Base-by-base conservation (phyloP, 2,888 invertebrate species). In the Tyria jacobaeae region DNA sequence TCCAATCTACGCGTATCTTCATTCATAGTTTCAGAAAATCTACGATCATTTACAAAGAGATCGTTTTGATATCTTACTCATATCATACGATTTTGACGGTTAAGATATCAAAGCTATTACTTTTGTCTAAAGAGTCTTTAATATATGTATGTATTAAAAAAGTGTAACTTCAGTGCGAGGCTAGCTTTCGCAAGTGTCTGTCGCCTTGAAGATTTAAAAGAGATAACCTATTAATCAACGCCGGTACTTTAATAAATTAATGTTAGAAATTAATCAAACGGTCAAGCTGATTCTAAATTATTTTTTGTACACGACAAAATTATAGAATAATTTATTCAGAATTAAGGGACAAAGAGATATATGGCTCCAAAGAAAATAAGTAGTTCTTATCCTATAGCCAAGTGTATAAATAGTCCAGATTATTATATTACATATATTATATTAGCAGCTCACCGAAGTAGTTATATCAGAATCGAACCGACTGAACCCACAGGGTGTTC, bases 1-100 rank as follows among this genome's bases (percentile, higher is more conserved):
- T 60, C 63, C 31, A 49, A 50, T 64, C 71, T 64, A 75, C 67
- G 58, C 55, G 54, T 37, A 52, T 58, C 54, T 76, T 62, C 78
- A 78, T 78, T 78, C 74, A 78, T 76, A 72, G 74, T 60, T 62
- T 64, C 51, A 50, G 57, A 68, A 56, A 66, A 50, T 57, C 55
- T 48, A 62, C 64, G 24, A 50, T 50, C 34, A 21, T 37, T 21
- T 39, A 39, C 9, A 51, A 39, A 25, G 39, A 55, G 48, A 66
- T 64, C 62, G 60, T 71, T 64, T 69, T 64, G 61, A 71, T 66
- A 58, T 68, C 25, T 70, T 44, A 53, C 47, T 56, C 25, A 47
- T 58, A 56, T 35, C 67, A 65, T 73, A 62, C 51, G 57, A 61
- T 62, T 68, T 53, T 49, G 67, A 66, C 68, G 59, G 55, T 57